Percentiles rank a stretch among this genome's conserved stretches.
Evolutionary conservation across 2,113 vertebrate species (phyloP).

Genomic region (Bufo bufo): DNA sequence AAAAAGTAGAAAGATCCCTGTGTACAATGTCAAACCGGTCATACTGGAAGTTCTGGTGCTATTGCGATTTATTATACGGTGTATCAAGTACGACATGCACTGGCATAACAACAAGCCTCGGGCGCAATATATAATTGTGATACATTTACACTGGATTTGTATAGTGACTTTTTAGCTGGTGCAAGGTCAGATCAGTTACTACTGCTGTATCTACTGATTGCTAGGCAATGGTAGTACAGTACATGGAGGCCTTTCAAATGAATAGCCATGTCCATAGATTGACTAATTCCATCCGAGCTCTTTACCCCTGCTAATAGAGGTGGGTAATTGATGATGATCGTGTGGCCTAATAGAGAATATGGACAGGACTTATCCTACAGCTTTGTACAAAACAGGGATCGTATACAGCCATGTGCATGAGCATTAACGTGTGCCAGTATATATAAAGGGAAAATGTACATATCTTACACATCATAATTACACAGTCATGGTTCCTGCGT

Average conservation of each 20-base stretch:
- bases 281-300: too few species aligned
- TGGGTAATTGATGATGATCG: too few species aligned
- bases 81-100: neutral
- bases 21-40: constrained; percentile 6
- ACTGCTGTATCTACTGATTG: neutral
- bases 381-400: too few species aligned
- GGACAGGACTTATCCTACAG: too few species aligned
- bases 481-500: too few species aligned
- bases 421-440: too few species aligned
- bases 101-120: neutral
- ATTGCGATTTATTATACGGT: neutral
- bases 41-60: neutral
- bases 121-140: neutral
- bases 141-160: neutral
- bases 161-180: neutral
- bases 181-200: neutral
- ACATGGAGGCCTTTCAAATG: neutral
- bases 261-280: neutral
- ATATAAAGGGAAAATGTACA: too few species aligned
- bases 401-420: too few species aligned
- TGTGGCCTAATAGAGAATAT: too few species aligned
- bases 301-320: too few species aligned
- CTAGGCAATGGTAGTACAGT: neutral
- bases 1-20: neutral
- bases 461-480: too few species aligned